phyloP scores from a whole-genome alignment of 1,140 invertebrate genomes.

The Euwallacea fornicatus region DNA sequence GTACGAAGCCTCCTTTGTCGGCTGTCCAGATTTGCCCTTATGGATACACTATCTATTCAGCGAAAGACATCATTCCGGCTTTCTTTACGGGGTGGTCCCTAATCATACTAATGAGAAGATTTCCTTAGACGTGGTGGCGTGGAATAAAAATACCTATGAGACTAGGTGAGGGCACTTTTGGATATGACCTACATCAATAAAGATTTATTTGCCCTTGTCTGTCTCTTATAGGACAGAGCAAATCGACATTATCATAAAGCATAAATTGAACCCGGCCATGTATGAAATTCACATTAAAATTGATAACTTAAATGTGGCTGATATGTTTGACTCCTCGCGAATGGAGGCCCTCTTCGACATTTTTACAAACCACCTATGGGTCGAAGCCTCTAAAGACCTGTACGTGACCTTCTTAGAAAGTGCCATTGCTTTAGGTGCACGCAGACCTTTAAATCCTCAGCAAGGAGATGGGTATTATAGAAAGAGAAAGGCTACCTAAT shows the following conservation, averaged over 20 bases:
- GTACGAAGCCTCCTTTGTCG: conserved; percentile 67
- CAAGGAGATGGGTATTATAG: conserved; percentile 80
- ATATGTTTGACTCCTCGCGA: conserved; percentile 69
- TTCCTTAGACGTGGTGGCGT: conserved; percentile 72
- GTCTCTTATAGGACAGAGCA: conserved; percentile 57
- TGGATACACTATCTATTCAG: conserved; percentile 85
- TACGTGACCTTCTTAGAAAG: conserved; percentile 83
- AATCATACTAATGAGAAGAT: conserved; percentile 58
- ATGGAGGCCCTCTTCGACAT: conserved; percentile 74
- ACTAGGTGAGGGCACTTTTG: conserved; percentile 53
- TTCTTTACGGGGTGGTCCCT: conserved; percentile 79
- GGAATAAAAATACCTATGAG: conserved; percentile 77
- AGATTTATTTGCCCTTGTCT: neutral
- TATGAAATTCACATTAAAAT: conserved; percentile 86
- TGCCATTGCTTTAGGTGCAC: conserved; percentile 78
- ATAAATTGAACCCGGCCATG: conserved; percentile 67
- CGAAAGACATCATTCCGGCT: conserved; percentile 69
- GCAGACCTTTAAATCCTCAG: conserved; percentile 75
- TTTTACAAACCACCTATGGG: conserved; percentile 68
- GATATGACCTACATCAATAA: neutral
- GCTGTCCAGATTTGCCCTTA: conserved; percentile 76
- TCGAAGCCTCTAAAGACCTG: conserved; percentile 65
- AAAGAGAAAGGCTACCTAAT: neutral
- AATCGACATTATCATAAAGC: conserved; percentile 64
- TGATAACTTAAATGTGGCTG: conserved; percentile 83